Evolutionary conservation across 2,888 invertebrate species (phyloP), one percentile per base, ranked within the genome.

Genomic region (Ctena decussata): DNA sequence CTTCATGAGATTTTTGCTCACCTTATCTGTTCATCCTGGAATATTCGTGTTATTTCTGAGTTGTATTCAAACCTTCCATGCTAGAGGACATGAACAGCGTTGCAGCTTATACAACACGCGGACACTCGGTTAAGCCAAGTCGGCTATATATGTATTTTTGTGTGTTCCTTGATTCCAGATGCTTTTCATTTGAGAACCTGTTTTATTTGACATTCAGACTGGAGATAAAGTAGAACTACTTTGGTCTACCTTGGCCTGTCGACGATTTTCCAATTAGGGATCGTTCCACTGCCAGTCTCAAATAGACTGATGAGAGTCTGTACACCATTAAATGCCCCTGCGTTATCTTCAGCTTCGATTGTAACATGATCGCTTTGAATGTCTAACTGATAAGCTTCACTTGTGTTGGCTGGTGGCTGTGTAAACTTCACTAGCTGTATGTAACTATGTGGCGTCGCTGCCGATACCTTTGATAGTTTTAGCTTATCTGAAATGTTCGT

Each of bases 311-410:
- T 83, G 0, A 94, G 76, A 21, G 92, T 89, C 79, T 93, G 93
- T 6, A 89, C 86, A 12, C 81, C 94, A 85, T 93, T 92, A 80
- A 94, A 92, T 11, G 92, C 90, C 1, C 94, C 94, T 2, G 80
- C 82, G 21, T 82, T 69, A 27, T 82, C 75, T 0, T 78, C 72
- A 8, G 93, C 91, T 12, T 69, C 84, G 69, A 94, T 91, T 0
- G 77, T 84, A 0, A 93, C 90, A 11, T 60, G 71, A 0, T 86
- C 82, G 27, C 60, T 65, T 44, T 90, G 79, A 3, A 93, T 87
- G 2, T 75, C 49, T 35, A 93, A 74, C 12, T 83, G 78, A 73
- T 93, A 93, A 0, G 90, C 90, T 79, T 92, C 91, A n/a, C n/a
- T n/a, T 5, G 35, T 74, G 27, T 53, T 57, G 70, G 21, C 85